These are phyloP conservation scores for Chelonoidis abingdonii DNA, from an alignment of 2,113 vertebrate genomes.

Conservation along the genomic window DNA sequence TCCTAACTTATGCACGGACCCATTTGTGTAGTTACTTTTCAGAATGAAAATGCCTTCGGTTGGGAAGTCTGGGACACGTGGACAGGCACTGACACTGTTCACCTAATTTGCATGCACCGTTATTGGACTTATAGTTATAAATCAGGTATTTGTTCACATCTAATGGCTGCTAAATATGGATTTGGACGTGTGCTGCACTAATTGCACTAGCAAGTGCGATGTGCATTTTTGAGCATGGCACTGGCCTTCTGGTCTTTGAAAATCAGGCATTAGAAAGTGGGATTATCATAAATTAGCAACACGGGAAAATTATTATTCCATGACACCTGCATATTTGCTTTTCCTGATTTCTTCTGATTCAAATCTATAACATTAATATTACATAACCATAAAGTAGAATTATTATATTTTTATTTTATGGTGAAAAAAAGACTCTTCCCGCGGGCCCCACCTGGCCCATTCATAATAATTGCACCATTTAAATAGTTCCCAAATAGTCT, in stretches of 20 bases:
- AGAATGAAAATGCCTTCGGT: background rate
- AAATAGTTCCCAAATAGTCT: background rate
- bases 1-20: background rate
- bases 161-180: background rate
- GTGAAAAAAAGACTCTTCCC: background rate
- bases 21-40: background rate
- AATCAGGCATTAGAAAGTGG: background rate
- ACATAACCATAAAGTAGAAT: background rate
- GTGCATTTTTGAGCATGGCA: background rate
- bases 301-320: rapidly evolving
- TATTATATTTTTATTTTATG: background rate
- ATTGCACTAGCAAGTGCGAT: background rate
- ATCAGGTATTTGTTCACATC: background rate
- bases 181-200: background rate
- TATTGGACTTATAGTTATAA: background rate
- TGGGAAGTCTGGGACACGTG: background rate
- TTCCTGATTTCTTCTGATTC: background rate
- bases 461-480: conserved; percentile 2
- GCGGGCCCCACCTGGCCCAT: background rate
- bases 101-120: background rate
- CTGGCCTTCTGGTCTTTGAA: background rate
- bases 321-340: background rate
- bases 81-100: background rate
- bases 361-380: background rate
- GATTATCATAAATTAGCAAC: background rate